Evolutionary conservation across 1,140 invertebrate genomes (phyloP), one percentile per base, ranked within the genome.

Genomic region (Listronotus oregonensis): DNA sequence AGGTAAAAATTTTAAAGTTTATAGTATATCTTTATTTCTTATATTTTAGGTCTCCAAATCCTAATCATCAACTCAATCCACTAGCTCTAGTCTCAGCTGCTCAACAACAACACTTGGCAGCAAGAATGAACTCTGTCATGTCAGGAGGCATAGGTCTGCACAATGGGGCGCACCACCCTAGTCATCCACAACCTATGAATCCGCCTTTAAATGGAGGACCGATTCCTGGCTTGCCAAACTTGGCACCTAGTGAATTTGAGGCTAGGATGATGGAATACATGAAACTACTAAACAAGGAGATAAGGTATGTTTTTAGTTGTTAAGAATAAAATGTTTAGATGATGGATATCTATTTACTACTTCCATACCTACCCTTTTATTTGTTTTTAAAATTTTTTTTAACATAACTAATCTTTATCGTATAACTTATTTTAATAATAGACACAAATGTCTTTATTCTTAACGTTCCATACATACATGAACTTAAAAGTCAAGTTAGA

Each of bases 251-350:
- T 50, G 89, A 91, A 72, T 84, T 91, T 51, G 89, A 91, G 71
- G 86, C 84, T 61, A 82, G 88, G n/a, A 89, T 92, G 82, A 83
- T 88, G 63, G 89, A 92, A 69, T 92, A 92, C 70, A 83, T 92
- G 64, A 90, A 90, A 77, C 74, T 89, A 55, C 80, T 91, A 21
- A 83, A 83, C 61, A 82, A 84, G 69, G 80, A 84, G 60, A 74
- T 80, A 3, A 77, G 82, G n/a, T 65, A 51, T 50, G 54, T 62
- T 3, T 47, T 9, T 2, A 17, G 40, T 58, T 21, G 1, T 0
- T 10, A 8, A n/a, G 1, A 27, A 27, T 27, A 27, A 27, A 27
- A 27, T n/a, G n/a, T n/a, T n/a, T n/a, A n/a, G n/a, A n/a, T n/a
- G n/a, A n/a, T n/a, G n/a, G n/a, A n/a, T n/a, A n/a, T n/a, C n/a